Evolutionary conservation across 2,113 vertebrate species (phyloP).

Genomic region (Ursus arctos): DNA sequence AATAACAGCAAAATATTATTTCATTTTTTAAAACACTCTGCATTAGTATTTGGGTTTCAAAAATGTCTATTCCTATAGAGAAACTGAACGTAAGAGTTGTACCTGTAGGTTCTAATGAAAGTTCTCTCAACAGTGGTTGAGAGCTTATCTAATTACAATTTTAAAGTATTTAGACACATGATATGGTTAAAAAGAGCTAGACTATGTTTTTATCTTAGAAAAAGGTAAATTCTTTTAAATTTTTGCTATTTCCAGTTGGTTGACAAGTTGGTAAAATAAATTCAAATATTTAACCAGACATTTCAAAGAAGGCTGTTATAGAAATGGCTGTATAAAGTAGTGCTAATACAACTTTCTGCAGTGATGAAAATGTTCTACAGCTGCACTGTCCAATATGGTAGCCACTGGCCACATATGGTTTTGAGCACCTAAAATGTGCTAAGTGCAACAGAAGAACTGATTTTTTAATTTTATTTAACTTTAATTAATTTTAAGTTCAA

Average conservation of each 20-base stretch:
- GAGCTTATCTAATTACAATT: constrained; percentile 21
- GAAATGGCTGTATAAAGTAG: constrained; percentile 29
- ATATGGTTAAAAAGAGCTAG: constrained; percentile 27
- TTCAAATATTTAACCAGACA: neutral
- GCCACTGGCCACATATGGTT: neutral
- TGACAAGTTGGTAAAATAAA: constrained; percentile 35
- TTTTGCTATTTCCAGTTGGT: constrained; percentile 44
- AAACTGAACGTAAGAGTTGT: neutral
- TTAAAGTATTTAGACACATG: neutral
- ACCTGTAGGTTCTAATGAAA: constrained; percentile 46
- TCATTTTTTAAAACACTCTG: constrained; percentile 34
- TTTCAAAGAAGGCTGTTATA: neutral
- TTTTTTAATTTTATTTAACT: constrained; percentile 29
- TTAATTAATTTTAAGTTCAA: constrained; percentile 40
- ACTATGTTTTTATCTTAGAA: neutral
- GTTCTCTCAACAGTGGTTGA: neutral
- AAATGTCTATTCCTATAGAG: neutral
- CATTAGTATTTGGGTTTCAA: constrained; percentile 29
- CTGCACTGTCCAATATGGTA: neutral
- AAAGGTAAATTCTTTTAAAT: constrained; percentile 26
- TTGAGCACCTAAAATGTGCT: neutral
- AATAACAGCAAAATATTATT: constrained; percentile 19
- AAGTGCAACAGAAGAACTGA: neutral
- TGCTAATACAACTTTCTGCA: constrained; percentile 29
- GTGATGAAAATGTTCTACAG: neutral